Conservation (phyloP, 2,888 invertebrate genomes). For the Phyto melanocephala region DNA sequence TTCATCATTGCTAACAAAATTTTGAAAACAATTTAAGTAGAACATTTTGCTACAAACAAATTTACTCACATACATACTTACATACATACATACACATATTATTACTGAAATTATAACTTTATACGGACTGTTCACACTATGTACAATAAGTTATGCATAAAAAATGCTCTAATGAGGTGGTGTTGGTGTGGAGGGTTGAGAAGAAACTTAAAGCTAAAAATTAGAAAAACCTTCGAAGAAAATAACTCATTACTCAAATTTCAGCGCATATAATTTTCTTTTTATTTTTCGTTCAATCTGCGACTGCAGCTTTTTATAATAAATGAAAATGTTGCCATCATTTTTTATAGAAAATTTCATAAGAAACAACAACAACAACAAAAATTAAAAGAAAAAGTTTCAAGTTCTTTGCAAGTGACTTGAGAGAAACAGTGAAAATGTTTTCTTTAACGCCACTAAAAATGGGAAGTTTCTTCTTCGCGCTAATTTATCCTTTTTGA, state of each 20-base stretch:
- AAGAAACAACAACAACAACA: not conserved
- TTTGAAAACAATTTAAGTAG: not conserved
- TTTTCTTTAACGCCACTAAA: conserved; percentile 56
- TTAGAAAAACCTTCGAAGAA: conserved; percentile 6
- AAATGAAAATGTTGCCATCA: conserved; percentile 59
- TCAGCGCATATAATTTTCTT: conserved; percentile 44
- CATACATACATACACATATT: no score
- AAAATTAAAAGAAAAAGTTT: conserved; percentile 50
- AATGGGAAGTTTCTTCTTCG: conserved; percentile 41
- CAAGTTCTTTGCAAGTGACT: conserved; percentile 64
- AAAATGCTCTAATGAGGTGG: conserved; percentile 18
- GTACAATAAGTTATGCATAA: no score
- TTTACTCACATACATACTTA: no score
- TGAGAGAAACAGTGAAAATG: conserved; percentile 54
- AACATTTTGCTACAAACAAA: not conserved
- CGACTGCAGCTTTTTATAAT: conserved; percentile 31
- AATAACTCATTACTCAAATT: conserved; percentile 60
- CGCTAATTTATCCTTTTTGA: conserved; percentile 26
- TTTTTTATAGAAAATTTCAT: conserved; percentile 23
- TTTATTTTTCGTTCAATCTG: not conserved
- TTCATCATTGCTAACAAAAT: not conserved
- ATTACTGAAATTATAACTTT: not conserved
- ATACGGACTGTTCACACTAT: not conserved
- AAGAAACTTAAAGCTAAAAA: conserved; percentile 21
- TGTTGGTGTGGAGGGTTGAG: no score